phyloP scores from a whole-genome alignment of 2,888 invertebrate genomes.

The Dusona sp. region DNA sequence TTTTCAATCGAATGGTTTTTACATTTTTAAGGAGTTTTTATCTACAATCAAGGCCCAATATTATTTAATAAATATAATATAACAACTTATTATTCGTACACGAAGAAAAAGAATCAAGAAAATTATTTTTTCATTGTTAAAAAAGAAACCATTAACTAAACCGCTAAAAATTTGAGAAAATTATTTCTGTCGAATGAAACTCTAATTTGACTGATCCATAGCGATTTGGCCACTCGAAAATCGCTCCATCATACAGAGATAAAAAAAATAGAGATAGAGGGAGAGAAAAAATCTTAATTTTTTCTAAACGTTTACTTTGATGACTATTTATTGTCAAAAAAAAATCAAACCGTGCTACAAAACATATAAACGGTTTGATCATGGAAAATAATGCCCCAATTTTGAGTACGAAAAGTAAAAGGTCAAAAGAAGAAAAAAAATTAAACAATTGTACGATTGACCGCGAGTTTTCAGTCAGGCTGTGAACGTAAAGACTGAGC shows the following conservation, averaged over 20 bases:
- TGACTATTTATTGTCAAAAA: background rate
- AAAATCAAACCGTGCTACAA: background rate
- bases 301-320: background rate
- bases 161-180: background rate
- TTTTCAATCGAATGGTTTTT: background rate
- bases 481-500: slow-evolving; percentile 84
- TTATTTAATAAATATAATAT: background rate
- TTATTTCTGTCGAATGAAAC: background rate
- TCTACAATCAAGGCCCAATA: background rate
- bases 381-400: background rate
- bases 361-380: background rate
- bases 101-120: background rate
- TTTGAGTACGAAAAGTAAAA: slow-evolving; percentile 1
- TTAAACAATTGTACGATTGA: slow-evolving; percentile 53
- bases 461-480: slow-evolving; percentile 83
- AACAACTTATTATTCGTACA: background rate
- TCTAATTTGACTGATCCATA: slow-evolving; percentile 8
- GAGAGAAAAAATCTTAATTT: background rate
- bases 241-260: background rate
- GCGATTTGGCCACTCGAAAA: background rate
- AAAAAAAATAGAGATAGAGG: slow-evolving; percentile 9
- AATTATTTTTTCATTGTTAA: background rate
- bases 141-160: background rate
- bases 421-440: slow-evolving; percentile 35
- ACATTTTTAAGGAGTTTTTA: background rate